Percentiles rank a stretch among this genome's conserved stretches.
These are phyloP conservation scores for Chrysolina haemoptera DNA, from an alignment of 2,888 invertebrate species.

Conservation along the genomic window DNA sequence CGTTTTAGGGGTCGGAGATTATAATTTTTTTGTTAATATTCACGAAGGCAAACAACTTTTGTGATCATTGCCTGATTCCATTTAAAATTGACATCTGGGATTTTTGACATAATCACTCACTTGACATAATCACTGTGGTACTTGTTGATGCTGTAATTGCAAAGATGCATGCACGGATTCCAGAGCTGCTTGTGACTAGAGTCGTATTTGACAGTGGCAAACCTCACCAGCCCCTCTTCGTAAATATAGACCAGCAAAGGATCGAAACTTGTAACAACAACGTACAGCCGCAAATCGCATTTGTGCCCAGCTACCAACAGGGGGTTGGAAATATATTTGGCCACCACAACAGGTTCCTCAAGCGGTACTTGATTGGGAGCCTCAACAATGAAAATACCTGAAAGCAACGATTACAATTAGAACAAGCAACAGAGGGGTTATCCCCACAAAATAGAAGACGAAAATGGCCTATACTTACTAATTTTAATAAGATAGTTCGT, in stretches of 20 bases:
- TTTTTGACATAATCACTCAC: conserved; percentile 72
- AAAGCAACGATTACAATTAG: conserved; percentile 30
- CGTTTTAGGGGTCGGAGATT: too few species aligned
- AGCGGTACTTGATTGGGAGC: conserved; percentile 82
- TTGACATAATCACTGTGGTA: conserved; percentile 96
- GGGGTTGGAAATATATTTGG: conserved; percentile 90
- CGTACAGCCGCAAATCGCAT: conserved; percentile 96
- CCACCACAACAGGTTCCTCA: conserved; percentile 92
- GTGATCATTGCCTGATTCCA: too few species aligned
- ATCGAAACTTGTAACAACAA: conserved; percentile 94
- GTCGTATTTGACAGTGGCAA: conserved; percentile 96
- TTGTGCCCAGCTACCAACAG: conserved; percentile 93
- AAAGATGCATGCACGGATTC: conserved; percentile 97
- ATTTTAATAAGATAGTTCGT: too few species aligned
- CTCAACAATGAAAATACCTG: conserved; percentile 69
- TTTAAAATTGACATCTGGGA: too few species aligned
- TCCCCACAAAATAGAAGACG: too few species aligned
- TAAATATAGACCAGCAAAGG: conserved; percentile 95
- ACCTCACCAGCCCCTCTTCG: conserved; percentile 94
- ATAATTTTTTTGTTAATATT: too few species aligned
- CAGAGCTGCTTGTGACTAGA: conserved; percentile 92
- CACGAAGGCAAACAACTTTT: too few species aligned
- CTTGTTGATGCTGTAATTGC: conserved; percentile 98
- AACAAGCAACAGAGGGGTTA: not conserved
- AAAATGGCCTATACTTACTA: too few species aligned